Base-by-base conservation (phyloP, 2,113 vertebrate species). In the Malurus alboscapulatus region DNA sequence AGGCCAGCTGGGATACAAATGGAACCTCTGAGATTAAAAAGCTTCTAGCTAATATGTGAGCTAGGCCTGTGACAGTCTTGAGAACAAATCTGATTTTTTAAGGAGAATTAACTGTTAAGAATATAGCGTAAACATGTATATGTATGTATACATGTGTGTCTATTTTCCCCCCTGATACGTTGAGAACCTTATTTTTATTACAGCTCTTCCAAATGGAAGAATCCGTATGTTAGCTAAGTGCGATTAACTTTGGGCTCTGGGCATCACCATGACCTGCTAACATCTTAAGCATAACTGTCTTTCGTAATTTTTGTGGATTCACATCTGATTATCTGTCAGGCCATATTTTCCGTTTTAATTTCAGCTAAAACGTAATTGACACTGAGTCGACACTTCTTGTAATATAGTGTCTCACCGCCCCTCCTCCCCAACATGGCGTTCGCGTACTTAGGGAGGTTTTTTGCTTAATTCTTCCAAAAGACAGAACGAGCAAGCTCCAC, bases 401-500 rank as follows among this genome's bases (percentile, higher is more conserved):
- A 65, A 24, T 5, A 3, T 40, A 6, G 5, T 8, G 32, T 29
- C 81, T 63, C 57, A 16, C 15, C 62, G 29, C 12, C 6, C 45
- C 12, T 72, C n/a, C 67, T 57, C 50, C 54, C 19, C 42, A n/a
- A 1, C 7, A 26, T 5, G 34, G 19, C 19, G 17, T 11, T 42
- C 29, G 22, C 5, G 7, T 1, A 5, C 9, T 2, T 1, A 22
- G 40, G n/a, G n/a, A 40, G n/a, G 26, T 7, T 44, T 44, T 62
- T 24, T 21, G 18, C 36, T 14, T 11, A 40, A 34, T 45, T 48
- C 45, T 24, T n/a, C 21, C 17, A 4, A 27, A 44, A 44, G 59
- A 17, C 36, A 72, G 24, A 27, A 34, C 0, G 6, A 51, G 42
- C 29, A 2, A 42, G 20, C 29, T 0, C 21, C 61, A 1, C 2